Evolutionary conservation across 2,113 vertebrate genomes (phyloP).

Genomic region (Pterocles orientalis): DNA sequence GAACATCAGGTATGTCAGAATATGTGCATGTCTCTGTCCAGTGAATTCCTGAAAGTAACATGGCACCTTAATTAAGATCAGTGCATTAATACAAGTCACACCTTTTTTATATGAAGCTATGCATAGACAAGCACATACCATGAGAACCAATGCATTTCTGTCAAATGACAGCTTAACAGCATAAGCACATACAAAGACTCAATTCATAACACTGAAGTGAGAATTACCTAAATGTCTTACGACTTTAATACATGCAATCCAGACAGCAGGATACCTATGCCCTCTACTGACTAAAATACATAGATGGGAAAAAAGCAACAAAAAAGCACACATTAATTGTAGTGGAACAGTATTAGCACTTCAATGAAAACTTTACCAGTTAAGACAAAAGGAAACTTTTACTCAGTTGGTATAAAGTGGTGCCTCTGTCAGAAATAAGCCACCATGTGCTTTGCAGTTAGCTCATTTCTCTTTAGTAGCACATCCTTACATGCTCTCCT

Average conservation of each 20-base stretch:
- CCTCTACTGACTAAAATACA: conserved; percentile 68
- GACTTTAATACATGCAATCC: background rate
- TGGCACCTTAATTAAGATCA: background rate
- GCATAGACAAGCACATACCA: background rate
- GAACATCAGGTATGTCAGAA: background rate
- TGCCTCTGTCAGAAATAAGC: background rate
- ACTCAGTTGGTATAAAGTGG: background rate
- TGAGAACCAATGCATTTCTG: background rate
- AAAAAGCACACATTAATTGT: background rate
- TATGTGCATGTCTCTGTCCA: background rate
- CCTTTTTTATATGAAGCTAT: background rate
- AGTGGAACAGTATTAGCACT: background rate
- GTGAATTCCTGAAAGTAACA: background rate
- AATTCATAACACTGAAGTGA: fast-evolving
- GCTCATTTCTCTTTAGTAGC: background rate
- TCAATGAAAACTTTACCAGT: background rate
- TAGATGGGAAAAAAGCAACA: background rate
- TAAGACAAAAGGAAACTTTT: background rate
- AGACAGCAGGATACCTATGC: conserved; percentile 30
- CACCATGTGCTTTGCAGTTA: background rate
- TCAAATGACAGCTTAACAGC: background rate
- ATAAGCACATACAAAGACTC: background rate
- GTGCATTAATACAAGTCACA: background rate
- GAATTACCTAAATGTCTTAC: background rate
- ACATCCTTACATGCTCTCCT: background rate